These are phyloP conservation scores for Ochotona princeps DNA, from an alignment of 2,113 vertebrate genomes.

Conservation along the genomic window DNA sequence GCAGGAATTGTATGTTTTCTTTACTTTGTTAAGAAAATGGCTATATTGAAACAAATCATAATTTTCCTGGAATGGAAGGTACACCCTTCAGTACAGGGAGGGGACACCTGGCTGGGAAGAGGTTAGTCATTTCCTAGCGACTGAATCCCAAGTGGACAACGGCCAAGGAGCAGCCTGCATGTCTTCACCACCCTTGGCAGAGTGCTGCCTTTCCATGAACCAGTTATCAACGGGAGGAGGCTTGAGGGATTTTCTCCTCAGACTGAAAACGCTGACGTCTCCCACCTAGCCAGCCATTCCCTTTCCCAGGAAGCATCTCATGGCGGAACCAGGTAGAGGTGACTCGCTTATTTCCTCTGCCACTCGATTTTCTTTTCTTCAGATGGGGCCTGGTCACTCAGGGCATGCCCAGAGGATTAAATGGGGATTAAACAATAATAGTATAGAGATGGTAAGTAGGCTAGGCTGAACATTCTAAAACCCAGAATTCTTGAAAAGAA, in stretches of 20 bases:
- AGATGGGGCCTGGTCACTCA: neutral
- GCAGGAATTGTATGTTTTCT: neutral
- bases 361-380: neutral
- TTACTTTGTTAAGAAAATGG: neutral
- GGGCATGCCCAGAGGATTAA: neutral
- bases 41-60: neutral
- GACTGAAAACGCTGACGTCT: neutral
- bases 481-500: slow-evolving; percentile 33
- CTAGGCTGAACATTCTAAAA: neutral
- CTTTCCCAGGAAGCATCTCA: neutral
- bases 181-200: neutral
- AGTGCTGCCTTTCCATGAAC: neutral
- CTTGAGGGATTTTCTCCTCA: neutral
- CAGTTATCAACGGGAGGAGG: neutral
- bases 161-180: neutral
- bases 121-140: neutral
- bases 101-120: neutral
- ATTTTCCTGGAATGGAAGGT: neutral
- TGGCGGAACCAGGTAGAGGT: neutral
- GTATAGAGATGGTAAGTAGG: neutral
- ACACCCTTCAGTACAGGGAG: neutral
- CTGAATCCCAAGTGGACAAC: neutral
- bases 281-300: neutral
- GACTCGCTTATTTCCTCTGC: neutral
- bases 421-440: neutral